Base-by-base conservation (phyloP, 92 coral and sea anemone genomes). In the Parazoanthus atlanticus region DNA sequence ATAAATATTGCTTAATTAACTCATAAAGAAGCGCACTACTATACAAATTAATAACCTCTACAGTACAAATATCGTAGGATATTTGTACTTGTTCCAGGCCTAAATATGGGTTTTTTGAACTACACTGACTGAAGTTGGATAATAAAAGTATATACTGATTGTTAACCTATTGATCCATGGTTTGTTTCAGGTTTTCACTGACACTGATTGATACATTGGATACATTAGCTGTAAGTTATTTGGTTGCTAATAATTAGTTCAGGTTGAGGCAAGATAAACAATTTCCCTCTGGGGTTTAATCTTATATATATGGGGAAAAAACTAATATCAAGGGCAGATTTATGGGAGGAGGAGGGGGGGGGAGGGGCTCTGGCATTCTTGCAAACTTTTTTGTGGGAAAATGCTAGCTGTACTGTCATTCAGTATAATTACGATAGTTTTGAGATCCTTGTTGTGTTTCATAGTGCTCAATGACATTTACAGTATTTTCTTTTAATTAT, bases 161-260 rank as follows among this genome's bases (percentile, higher is more conserved):
- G 47, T 41, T 65, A 70, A 82, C 11, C 58, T 61, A 25, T 82
- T 33, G 76, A 15, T 21, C 77, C 33, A 38, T 65, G 54, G 33
- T 74, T n/a, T 58, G 8, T 85, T 88, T 23, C 86, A 97, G 99
- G 91, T 97, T 97, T 93, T 97, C 99, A 54, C 90, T 97, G 92
- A 97, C 99, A 12, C 93, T 97, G 80, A 94, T 97, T 58, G 99
- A 97, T 82, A 94, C 99, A 28, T 76, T 97, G 82, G 99, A 97
- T 80, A 97, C 96, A 52, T 90, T 97, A 75, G 99, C 98, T 84
- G 99, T 96, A 90, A 96, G 99, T 95, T 77, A 31, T 8, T 58
- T 54, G 25, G 34, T 11, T 28, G 34, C 12, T 58, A 2, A 52
- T 15, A 15, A 52, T 12, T 52, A 52, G 58, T 52, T 52, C 58